Evolutionary conservation across 2,888 invertebrate genomes (phyloP).

Genomic region (Fragum fragum): DNA sequence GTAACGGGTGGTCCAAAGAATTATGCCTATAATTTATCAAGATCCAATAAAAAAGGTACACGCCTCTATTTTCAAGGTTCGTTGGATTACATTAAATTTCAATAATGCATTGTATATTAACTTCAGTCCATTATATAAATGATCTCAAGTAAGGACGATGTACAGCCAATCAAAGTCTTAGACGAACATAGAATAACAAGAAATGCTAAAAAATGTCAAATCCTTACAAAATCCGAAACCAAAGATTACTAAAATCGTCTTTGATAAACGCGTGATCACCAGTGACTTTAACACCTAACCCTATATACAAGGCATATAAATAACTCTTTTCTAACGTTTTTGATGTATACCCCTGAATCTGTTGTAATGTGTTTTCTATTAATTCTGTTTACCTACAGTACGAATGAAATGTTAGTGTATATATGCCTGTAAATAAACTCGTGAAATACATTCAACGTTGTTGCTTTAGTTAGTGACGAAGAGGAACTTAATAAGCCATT

Average conservation of each 20-base stretch:
- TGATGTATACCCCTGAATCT: no score
- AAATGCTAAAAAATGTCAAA: conserved; percentile 22
- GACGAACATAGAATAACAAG: conserved; percentile 31
- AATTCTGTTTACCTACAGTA: conserved; percentile 1
- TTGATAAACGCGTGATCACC: conserved; percentile 31
- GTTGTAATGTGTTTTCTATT: not conserved
- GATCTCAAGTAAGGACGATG: conserved; percentile 16
- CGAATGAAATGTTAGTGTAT: not conserved
- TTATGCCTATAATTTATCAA: conserved; percentile 50
- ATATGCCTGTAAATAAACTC: not conserved
- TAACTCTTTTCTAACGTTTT: not conserved
- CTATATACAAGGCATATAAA: no score
- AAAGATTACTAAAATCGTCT: conserved; percentile 37
- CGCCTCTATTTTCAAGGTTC: conserved; percentile 41
- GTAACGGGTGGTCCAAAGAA: conserved; percentile 55
- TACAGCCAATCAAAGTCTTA: conserved; percentile 18
- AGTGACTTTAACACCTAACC: conserved; percentile 9
- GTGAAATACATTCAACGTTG: conserved; percentile 4
- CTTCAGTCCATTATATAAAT: conserved; percentile 32
- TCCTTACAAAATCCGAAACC: conserved; percentile 32
- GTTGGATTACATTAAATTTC: conserved; percentile 47
- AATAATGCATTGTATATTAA: conserved; percentile 44
- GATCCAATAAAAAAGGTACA: conserved; percentile 33
- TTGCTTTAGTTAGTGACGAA: not conserved
- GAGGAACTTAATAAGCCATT: not conserved